A percentile compares a stretch with the other conserved stretches of the same genome.
phyloP scores from a whole-genome alignment of 2,888 invertebrate genomes.

The Oligia strigilis region DNA sequence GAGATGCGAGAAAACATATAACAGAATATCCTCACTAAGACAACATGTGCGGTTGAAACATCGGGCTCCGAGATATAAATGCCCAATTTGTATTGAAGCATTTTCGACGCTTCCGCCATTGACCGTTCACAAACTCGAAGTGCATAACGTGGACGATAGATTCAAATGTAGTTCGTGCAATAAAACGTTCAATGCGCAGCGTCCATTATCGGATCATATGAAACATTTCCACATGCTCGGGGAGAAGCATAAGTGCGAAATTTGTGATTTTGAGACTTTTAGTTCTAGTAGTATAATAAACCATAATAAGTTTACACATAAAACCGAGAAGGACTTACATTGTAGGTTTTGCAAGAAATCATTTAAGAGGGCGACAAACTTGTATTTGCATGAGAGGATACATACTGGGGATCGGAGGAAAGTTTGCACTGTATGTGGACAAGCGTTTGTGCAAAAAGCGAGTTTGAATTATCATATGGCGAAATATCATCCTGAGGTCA shows the following conservation, averaged over 20 bases:
- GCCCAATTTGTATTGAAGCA: constrained; percentile 72
- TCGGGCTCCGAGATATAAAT: constrained; percentile 73
- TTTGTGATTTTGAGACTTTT: constrained; percentile 83
- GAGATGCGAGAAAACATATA: constrained; percentile 76
- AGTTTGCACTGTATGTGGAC: constrained; percentile 80
- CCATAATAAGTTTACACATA: background rate
- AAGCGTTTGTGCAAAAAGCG: constrained; percentile 86
- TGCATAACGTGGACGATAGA: constrained; percentile 80
- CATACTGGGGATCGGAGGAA: constrained; percentile 84
- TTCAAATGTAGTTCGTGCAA: constrained; percentile 82
- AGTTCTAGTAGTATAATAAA: constrained; percentile 19
- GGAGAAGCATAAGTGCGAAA: constrained; percentile 77
- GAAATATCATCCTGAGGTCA: constrained; percentile 83
- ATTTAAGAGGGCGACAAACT: constrained; percentile 75
- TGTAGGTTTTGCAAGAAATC: constrained; percentile 79
- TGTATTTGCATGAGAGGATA: constrained; percentile 81
- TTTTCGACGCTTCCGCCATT: constrained; percentile 76
- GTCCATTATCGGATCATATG: constrained; percentile 76
- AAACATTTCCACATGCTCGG: constrained; percentile 84
- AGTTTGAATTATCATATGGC: constrained; percentile 87
- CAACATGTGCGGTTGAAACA: constrained; percentile 78
- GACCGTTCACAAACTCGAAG: constrained; percentile 70
- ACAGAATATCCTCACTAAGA: constrained; percentile 69
- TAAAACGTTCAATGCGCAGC: constrained; percentile 76
- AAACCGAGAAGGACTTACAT: constrained; percentile 81